These are phyloP conservation scores for Drosophila ercepeae DNA, from an alignment of 1,140 invertebrate species.

Conservation along the genomic window DNA sequence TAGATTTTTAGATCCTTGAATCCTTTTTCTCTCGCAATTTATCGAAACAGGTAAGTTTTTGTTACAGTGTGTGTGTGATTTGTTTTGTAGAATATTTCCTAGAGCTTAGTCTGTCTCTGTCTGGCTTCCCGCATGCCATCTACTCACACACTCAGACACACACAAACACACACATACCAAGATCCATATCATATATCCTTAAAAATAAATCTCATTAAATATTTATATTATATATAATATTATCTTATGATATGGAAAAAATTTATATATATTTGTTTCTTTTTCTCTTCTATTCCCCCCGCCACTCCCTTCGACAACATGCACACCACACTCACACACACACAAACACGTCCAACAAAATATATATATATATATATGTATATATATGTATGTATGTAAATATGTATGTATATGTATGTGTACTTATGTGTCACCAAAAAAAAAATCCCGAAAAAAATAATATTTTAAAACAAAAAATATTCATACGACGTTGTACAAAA, in stretches of 20 bases:
- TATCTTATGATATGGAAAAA: conserved; percentile 44
- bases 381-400: conserved; percentile 56
- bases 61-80: neutral
- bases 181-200: conserved; percentile 13
- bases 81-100: conserved; percentile 1
- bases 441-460: conserved; percentile 3
- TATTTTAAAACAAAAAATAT: conserved; percentile 14
- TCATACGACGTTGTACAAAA: conserved; percentile 18
- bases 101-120: conserved; percentile 3
- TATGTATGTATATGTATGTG: conserved; percentile 55
- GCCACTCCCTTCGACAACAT: conserved; percentile 21
- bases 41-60: conserved; percentile 58
- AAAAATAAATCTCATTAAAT: conserved; percentile 40
- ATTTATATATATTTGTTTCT: conserved; percentile 61
- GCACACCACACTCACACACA: conserved; percentile 21
- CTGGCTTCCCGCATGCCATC: conserved; percentile 26
- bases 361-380: conserved; percentile 30
- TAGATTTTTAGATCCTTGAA: neutral
- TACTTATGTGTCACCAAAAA: conserved; percentile 46
- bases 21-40: neutral
- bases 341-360: conserved; percentile 40
- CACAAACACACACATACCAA: neutral
- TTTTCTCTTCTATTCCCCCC: conserved; percentile 71
- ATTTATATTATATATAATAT: conserved; percentile 64
- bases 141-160: conserved; percentile 5